Evolutionary conservation across 2,113 vertebrate genomes (phyloP).

Genomic region (Oncorhynchus keta): DNA sequence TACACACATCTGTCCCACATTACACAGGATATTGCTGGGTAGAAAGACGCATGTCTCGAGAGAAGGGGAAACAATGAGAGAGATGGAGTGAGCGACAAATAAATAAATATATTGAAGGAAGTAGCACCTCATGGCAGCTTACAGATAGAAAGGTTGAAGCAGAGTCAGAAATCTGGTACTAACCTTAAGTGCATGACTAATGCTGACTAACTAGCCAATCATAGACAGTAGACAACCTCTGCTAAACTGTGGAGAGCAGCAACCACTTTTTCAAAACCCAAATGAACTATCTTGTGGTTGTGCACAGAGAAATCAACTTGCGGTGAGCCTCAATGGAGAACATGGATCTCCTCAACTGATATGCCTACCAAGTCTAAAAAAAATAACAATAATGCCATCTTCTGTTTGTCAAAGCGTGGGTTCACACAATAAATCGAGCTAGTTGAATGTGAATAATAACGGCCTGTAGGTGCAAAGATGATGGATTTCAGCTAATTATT

Average conservation of each 20-base stretch:
- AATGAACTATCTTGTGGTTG: not conserved
- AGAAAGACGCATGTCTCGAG: not conserved
- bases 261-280: not conserved
- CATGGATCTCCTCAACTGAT: conserved; percentile 26
- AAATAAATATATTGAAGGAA: not conserved
- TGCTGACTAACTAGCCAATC: not conserved
- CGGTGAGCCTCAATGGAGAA: conserved; percentile 31
- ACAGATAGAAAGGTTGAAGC: not conserved
- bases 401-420: not conserved
- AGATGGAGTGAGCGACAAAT: not conserved
- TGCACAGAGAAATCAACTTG: conserved; percentile 13
- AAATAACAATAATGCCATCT: not conserved
- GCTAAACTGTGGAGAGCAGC: not conserved
- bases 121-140: not conserved
- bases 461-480: not conserved
- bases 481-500: not conserved
- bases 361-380: conserved; percentile 2
- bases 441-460: too few species aligned
- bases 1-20: not conserved
- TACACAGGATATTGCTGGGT: not conserved
- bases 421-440: too few species aligned
- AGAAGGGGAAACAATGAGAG: not conserved
- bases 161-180: not conserved
- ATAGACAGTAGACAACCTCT: not conserved
- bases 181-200: not conserved